Evolutionary conservation across 2,113 vertebrate species (phyloP).

Genomic region (Aepyceros melampus): DNA sequence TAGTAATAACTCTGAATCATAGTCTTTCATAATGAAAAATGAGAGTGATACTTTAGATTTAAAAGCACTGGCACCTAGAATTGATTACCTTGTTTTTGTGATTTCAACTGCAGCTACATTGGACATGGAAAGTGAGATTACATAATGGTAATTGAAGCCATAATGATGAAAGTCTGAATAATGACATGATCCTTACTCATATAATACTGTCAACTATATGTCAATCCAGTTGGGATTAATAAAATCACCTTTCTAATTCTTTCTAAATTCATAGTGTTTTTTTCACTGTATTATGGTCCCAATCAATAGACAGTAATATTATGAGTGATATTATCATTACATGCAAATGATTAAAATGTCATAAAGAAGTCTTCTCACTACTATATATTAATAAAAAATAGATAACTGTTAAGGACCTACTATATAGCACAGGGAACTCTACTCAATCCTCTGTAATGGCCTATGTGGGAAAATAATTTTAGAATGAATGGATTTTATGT

Average conservation of each 20-base stretch:
- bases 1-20: neutral
- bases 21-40: neutral
- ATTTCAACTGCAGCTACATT: neutral
- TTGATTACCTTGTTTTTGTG: neutral
- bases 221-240: neutral
- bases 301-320: neutral
- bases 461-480: neutral
- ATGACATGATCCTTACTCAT: neutral
- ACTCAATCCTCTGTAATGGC: neutral
- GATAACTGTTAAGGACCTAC: neutral
- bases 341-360: neutral
- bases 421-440: neutral
- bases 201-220: neutral
- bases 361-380: neutral
- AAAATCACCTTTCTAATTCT: neutral
- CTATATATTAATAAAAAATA: neutral
- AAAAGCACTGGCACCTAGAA: neutral
- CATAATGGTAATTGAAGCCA: neutral
- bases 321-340: fast-evolving
- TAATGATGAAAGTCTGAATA: neutral
- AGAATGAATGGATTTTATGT: neutral
- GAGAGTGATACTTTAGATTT: neutral
- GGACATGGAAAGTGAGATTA: neutral
- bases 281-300: neutral
- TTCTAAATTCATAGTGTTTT: neutral